A percentile compares a stretch with the other conserved stretches of the same genome.
Conservation (phyloP, 2,113 vertebrate genomes). For the Zosterops hypoxanthus region DNA sequence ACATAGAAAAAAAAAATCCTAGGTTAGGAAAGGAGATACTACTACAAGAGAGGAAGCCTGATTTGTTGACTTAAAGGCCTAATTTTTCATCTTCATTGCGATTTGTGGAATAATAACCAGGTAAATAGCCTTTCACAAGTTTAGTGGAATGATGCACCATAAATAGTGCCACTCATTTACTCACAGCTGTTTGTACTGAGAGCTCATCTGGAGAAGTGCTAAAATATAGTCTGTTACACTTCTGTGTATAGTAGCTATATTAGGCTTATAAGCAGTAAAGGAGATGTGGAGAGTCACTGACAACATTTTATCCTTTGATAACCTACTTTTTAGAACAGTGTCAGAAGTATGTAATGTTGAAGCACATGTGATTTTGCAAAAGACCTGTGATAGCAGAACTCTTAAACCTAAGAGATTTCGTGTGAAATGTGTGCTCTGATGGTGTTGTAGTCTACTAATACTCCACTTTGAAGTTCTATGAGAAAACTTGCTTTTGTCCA, state of each 20-base stretch:
- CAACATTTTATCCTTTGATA: background rate
- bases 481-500: background rate
- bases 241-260: background rate
- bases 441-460: background rate
- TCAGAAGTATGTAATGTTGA: background rate
- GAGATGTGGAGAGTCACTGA: background rate
- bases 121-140: accelerated
- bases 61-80: background rate
- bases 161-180: background rate
- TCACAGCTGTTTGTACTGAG: background rate
- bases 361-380: background rate
- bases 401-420: background rate
- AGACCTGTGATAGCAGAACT: background rate
- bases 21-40: background rate
- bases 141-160: background rate
- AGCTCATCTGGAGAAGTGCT: background rate
- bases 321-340: background rate
- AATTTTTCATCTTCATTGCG: background rate
- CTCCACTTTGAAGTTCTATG: background rate
- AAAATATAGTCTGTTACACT: background rate
- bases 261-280: background rate
- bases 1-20: background rate
- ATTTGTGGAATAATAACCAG: background rate
- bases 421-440: background rate
- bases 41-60: background rate